Base-by-base conservation (phyloP, 2,797 vertebrate genomes). In the Ceryle rudis region DNA sequence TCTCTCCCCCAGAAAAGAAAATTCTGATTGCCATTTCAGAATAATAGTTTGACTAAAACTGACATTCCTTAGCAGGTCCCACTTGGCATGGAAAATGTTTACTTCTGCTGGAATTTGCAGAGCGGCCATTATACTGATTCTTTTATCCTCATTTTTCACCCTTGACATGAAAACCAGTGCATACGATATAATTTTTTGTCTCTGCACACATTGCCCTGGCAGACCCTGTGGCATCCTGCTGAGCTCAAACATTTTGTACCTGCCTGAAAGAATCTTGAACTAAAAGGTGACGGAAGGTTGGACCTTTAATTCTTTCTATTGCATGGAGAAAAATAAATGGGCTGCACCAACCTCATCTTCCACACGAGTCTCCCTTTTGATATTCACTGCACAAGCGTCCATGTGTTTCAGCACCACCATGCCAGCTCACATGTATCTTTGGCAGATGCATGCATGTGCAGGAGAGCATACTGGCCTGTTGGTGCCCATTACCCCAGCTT, bases 391-490 rank as follows among this genome's bases (percentile, higher is more conserved):
- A 31, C 10, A 23, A 12, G 18, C 5, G 25, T 2, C 7, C 7
- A 1, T 2, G 19, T 15, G 15, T 71, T 69, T 41, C 82, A 44
- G 46, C 10, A 49, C 4, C 37, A 31, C 25, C 41, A 10, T 2
- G 21, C 71, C 81, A 52, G 69, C 62, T 54, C 31, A 6, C 2
- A 2, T 4, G 21, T 26, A 35, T 6, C 33, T 84, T 33, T 29
- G 46, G 35, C 21, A 77, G 60, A 21, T 58, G 44, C 9, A 52
- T 6, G 58, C 10, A 3, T 10, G 14, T n/a, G 31, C 70, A 55
- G 42, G 41, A 71, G 6, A 44, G 17, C 2, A 0, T 1, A 2
- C 11, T 7, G 8, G 11, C 15, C n/a, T 47, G 21, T 5, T 39
- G 42, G 21, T 5, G 2, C 16, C 47, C 31, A 3, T 22, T 11